Evolutionary conservation across 1,140 invertebrate species (phyloP).

Genomic region (Diprion similis): DNA sequence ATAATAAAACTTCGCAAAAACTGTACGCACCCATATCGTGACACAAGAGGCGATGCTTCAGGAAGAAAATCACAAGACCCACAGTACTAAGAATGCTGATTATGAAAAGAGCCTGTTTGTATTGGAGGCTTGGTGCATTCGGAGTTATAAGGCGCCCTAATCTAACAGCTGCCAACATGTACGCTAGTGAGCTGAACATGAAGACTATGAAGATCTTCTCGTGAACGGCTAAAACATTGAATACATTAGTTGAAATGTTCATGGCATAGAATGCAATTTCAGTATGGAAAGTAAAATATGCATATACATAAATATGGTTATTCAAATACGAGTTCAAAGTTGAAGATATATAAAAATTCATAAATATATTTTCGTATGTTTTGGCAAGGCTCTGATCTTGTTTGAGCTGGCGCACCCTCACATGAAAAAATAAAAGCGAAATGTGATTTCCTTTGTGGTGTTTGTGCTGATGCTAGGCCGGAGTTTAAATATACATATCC

Average conservation of each 20-base stretch:
- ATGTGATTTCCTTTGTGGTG: not conserved
- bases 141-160: constrained; percentile 58
- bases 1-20: not conserved
- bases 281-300: no score
- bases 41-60: constrained; percentile 86
- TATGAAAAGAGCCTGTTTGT: constrained; percentile 78
- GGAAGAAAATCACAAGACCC: constrained; percentile 84
- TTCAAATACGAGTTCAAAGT: no score
- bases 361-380: no score
- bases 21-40: constrained; percentile 80
- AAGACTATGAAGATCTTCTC: constrained; percentile 93
- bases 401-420: no score
- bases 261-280: no score
- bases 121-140: constrained; percentile 66
- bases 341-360: no score
- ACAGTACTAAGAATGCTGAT: constrained; percentile 79
- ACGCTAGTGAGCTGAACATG: constrained; percentile 85
- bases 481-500: not conserved
- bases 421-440: not conserved
- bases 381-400: no score
- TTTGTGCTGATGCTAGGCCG: not conserved
- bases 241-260: not conserved
- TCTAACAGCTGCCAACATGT: constrained; percentile 79
- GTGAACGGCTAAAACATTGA: constrained; percentile 79
- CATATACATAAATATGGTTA: no score